Evolutionary conservation across 2,888 invertebrate genomes (phyloP).

Genomic region (Aporophyla nigra): DNA sequence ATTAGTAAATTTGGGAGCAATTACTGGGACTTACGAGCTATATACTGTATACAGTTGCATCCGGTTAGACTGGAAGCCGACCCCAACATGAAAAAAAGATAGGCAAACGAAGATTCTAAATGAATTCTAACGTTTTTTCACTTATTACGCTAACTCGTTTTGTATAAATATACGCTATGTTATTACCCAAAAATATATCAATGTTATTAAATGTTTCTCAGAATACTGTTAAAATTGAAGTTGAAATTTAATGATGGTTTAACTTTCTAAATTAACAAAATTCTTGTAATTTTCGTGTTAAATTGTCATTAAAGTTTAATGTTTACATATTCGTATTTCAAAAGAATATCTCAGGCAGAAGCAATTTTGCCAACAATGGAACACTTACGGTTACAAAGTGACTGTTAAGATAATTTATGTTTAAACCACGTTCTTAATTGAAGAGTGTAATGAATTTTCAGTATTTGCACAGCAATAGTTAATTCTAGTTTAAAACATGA

Average conservation of each 20-base stretch:
- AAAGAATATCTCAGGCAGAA: neutral
- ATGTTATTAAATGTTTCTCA: neutral
- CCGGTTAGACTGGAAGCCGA: too few species aligned
- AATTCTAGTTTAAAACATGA: neutral
- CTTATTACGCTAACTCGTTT: too few species aligned
- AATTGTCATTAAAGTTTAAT: neutral
- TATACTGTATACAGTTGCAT: too few species aligned
- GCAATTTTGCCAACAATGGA: constrained; percentile 6
- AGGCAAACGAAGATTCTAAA: too few species aligned
- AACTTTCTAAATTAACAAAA: neutral
- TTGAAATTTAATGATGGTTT: neutral
- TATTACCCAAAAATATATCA: neutral
- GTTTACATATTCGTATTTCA: constrained; percentile 1
- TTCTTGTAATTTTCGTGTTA: neutral
- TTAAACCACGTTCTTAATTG: neutral
- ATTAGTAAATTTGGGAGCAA: too few species aligned
- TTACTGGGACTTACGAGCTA: too few species aligned
- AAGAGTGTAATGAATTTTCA: neutral
- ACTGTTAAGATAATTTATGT: neutral
- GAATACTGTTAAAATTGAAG: neutral
- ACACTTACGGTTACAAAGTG: neutral
- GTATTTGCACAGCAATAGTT: neutral
- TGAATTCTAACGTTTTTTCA: too few species aligned
- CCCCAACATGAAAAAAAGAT: too few species aligned
- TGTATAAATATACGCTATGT: too few species aligned